Conservation (phyloP, 1,140 invertebrate species). For the Mamestra configurata region DNA sequence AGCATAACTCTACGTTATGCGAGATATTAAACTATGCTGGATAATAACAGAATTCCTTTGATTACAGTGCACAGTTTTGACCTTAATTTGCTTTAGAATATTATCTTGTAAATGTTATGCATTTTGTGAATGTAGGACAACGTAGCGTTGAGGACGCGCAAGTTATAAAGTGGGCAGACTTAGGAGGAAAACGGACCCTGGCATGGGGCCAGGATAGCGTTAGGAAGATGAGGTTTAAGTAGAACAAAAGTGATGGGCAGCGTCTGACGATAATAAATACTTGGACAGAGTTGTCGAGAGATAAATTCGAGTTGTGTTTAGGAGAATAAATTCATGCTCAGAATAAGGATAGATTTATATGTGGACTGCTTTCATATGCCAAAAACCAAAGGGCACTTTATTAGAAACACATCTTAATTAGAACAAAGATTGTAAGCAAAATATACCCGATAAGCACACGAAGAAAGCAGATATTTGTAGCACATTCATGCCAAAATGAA, state of each 20-base stretch:
- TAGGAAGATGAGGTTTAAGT: conserved; percentile 3
- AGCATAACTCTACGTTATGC: conserved; percentile 20
- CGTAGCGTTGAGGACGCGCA: neutral
- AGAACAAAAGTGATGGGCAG: conserved; percentile 20
- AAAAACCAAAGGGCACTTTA: too few species aligned
- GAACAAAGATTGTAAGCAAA: too few species aligned
- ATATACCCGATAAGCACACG: too few species aligned
- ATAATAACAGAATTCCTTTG: conserved; percentile 44
- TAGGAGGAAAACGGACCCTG: conserved; percentile 4
- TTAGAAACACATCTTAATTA: too few species aligned
- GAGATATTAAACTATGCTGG: conserved; percentile 37
- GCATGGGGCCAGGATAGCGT: conserved; percentile 12
- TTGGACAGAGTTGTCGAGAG: too few species aligned
- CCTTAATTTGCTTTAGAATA: conserved; percentile 33
- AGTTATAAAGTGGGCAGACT: conserved; percentile 10
- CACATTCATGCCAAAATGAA: too few species aligned
- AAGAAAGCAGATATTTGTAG: too few species aligned
- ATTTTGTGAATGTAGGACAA: conserved; percentile 10
- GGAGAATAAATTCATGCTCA: neutral
- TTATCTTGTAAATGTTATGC: conserved; percentile 26
- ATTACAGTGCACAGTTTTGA: conserved; percentile 38
- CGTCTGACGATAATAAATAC: neutral
- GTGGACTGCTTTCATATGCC: too few species aligned
- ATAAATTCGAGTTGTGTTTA: neutral
- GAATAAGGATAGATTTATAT: neutral